Base-by-base conservation (phyloP, 2,113 vertebrate genomes). In the Phoenicopterus ruber region DNA sequence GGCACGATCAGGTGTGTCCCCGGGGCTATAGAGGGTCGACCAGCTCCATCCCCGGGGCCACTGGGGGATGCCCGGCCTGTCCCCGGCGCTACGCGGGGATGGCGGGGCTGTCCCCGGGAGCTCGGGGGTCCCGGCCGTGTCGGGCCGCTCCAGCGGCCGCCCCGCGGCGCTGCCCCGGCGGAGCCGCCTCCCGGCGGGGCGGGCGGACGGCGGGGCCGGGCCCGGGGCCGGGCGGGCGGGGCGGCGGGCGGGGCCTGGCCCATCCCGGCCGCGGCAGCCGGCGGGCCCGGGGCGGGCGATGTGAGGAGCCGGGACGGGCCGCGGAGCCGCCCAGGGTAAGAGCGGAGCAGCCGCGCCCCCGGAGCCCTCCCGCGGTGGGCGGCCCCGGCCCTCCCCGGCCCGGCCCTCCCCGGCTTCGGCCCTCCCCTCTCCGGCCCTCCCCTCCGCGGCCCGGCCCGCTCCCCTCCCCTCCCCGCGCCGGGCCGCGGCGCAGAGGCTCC, bases 31-130 rank as follows among this genome's bases (percentile, higher is more conserved):
- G 22, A 11, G 29, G 38, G 8, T 15, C 13, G 49, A 1, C 52
- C 38, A 11, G 16, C 21, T 5, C 10, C 1, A 29, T 9, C 36
- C 34, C 36, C 2, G 32, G 11, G 14, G 24, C 3, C 4, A 6
- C 0, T 0, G 12, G 24, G 28, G 28, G 21, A 6, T 3, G 15
- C 13, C 34, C 31, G 16, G 24, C 7, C 36, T 25, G 17, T 3
- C n/a, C 31, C 47, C 78, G 42, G 57, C 19, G 25, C 61, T 11
- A 12, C 4, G 38, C 17, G 44, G 34, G 61, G 7, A 13, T 13
- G 32, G 38, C 26, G 36, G 32, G 25, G 3, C 40, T 7, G 32
- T 0, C 52, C 25, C 50, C 11, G 49, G 24, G 24, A 50, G 24
- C 50, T 25, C 11, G 16, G 12, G n/a, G 18, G 46, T 18, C 25